Evolutionary conservation across 2,113 vertebrate genomes (phyloP).

Genomic region (Xyrauchen texanus): DNA sequence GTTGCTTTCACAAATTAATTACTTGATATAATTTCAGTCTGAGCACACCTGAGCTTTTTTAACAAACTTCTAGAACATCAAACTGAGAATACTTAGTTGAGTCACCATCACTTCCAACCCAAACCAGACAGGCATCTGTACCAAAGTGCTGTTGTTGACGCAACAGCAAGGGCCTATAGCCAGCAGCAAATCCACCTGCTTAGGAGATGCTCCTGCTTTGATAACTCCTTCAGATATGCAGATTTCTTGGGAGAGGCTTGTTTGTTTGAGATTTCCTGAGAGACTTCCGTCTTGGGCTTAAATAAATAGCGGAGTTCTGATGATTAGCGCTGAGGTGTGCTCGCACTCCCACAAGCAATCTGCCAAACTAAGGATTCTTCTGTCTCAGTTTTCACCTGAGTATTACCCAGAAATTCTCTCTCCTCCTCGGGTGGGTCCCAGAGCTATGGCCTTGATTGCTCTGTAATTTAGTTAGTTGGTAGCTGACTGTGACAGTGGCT

Average conservation of each 20-base stretch:
- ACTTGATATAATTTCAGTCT: neutral
- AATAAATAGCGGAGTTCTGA: constrained; percentile 70
- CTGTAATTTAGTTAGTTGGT: constrained; percentile 33
- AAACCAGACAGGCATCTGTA: neutral
- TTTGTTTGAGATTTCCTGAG: constrained; percentile 77
- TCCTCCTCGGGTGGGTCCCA: constrained; percentile 19
- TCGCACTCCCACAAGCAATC: constrained; percentile 60
- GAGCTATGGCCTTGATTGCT: constrained; percentile 12
- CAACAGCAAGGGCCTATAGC: constrained; percentile 18
- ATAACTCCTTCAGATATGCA: constrained; percentile 75
- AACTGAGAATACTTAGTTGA: neutral
- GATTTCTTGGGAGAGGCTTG: constrained; percentile 69
- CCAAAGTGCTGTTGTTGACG: constrained; percentile 52
- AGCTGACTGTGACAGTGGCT: constrained; percentile 25
- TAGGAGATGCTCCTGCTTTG: constrained; percentile 71
- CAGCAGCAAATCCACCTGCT: constrained; percentile 57
- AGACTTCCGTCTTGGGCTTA: constrained; percentile 76
- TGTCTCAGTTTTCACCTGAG: neutral
- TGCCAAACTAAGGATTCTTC: constrained; percentile 26
- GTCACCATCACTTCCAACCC: neutral
- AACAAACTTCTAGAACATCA: neutral
- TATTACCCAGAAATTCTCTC: neutral
- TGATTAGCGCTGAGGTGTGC: constrained; percentile 71
- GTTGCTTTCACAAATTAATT: neutral
- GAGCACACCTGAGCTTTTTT: neutral